Conservation (phyloP, 2,113 vertebrate genomes). For the Neomonachus schauinslandi region DNA sequence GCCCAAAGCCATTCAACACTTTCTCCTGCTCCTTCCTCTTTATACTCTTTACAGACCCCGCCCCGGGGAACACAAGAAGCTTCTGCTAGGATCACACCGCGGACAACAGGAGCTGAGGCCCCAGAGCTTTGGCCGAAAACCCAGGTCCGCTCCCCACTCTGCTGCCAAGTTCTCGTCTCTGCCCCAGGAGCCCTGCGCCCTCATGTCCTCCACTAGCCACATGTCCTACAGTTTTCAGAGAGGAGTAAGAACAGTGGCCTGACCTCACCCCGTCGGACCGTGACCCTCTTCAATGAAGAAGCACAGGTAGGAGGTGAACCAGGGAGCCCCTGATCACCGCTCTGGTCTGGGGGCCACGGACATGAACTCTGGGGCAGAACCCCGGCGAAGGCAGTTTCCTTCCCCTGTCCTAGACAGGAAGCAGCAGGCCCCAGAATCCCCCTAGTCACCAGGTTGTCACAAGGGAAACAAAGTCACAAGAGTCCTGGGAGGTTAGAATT, state of each 20-base stretch:
- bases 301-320: not conserved
- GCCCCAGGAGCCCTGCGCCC: not conserved
- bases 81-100: accelerated
- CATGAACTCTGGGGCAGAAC: not conserved
- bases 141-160: not conserved
- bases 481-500: not conserved
- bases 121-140: not conserved
- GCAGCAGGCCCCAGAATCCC: not conserved
- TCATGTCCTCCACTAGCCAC: not conserved
- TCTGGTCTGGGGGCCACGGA: not conserved
- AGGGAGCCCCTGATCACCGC: accelerated
- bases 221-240: not conserved
- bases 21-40: not conserved
- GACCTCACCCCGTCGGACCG: not conserved
- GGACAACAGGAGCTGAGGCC: not conserved
- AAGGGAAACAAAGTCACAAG: not conserved
- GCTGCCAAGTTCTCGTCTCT: not conserved
- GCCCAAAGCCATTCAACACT: not conserved
- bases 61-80: accelerated
- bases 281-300: not conserved
- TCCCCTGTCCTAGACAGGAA: not conserved
- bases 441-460: not conserved
- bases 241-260: not conserved
- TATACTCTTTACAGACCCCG: too few relatives aligned
- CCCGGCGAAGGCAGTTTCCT: not conserved